A percentile compares a stretch with the other conserved stretches of the same genome.
These are phyloP conservation scores for Aelia acuminata DNA, from an alignment of 2,888 invertebrate species.

Conservation along the genomic window DNA sequence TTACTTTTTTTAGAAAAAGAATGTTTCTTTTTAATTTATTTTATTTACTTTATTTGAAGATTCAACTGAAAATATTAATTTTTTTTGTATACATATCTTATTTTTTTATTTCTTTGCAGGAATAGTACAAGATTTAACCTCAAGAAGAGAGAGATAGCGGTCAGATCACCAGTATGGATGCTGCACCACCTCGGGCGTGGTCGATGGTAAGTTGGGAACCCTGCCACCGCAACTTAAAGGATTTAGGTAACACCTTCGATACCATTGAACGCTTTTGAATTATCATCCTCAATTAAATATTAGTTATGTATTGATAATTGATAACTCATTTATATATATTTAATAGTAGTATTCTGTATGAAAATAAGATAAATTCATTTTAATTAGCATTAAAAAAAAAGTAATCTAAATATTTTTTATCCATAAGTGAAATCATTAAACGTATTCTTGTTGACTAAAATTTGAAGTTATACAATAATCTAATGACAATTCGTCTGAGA, in stretches of 20 bases:
- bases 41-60: not conserved
- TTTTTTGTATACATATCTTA: not conserved
- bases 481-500: no score
- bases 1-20: no score
- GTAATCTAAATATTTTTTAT: no score
- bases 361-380: not conserved
- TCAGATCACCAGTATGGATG: conserved; percentile 26
- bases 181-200: conserved; percentile 38
- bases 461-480: no score
- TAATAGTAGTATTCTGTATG: not conserved
- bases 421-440: no score
- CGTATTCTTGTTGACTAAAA: no score
- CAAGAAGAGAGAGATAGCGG: not conserved
- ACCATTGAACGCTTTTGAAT: not conserved
- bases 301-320: not conserved
- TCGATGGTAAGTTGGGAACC: not conserved
- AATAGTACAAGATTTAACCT: not conserved
- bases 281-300: not conserved
- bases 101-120: not conserved
- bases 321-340: not conserved
- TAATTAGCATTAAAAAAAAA: no score
- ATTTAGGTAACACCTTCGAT: conserved; percentile 32
- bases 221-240: conserved; percentile 20
- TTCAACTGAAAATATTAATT: not conserved
- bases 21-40: not conserved